Evolutionary conservation across 2,888 invertebrate species (phyloP).

Genomic region (Cephus pygmeus): DNA sequence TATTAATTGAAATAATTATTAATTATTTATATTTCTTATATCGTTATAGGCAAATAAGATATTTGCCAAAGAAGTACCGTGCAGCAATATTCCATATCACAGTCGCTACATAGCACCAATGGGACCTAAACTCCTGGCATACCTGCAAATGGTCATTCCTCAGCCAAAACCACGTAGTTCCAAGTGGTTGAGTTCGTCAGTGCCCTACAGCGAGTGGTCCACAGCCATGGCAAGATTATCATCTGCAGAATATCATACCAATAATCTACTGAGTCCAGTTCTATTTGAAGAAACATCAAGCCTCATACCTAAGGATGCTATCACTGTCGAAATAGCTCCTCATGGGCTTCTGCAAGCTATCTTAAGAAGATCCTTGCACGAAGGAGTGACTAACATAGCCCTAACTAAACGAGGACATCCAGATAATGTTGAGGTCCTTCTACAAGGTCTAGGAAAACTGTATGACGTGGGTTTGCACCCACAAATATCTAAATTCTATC

Average conservation of each 20-base stretch:
- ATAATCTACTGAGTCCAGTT: conserved; percentile 78
- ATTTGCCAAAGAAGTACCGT: conserved; percentile 86
- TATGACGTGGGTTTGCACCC: conserved; percentile 83
- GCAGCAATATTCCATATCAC: conserved; percentile 91
- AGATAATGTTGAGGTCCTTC: conserved; percentile 73
- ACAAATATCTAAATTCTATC: conserved; percentile 81
- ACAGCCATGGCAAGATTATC: conserved; percentile 73
- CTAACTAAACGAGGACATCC: conserved; percentile 79
- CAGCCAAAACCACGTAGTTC: conserved; percentile 75
- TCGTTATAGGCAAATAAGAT: conserved; percentile 73
- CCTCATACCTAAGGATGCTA: conserved; percentile 83
- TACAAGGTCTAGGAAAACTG: conserved; percentile 76
- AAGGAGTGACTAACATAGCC: conserved; percentile 79
- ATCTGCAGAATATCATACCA: conserved; percentile 90
- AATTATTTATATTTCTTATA: background rate
- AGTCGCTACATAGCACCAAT: conserved; percentile 83
- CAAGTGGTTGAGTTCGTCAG: conserved; percentile 89
- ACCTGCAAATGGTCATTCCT: conserved; percentile 74
- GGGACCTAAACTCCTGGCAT: conserved; percentile 75
- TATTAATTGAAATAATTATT: background rate
- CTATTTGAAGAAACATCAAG: conserved; percentile 85
- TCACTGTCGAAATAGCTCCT: conserved; percentile 90
- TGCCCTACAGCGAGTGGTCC: conserved; percentile 79
- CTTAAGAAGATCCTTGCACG: conserved; percentile 78
- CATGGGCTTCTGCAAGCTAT: conserved; percentile 91